A percentile compares a stretch with the other conserved stretches of the same genome.
phyloP scores from a whole-genome alignment of 1,140 invertebrate species.

The Vollenhovia emeryi region DNA sequence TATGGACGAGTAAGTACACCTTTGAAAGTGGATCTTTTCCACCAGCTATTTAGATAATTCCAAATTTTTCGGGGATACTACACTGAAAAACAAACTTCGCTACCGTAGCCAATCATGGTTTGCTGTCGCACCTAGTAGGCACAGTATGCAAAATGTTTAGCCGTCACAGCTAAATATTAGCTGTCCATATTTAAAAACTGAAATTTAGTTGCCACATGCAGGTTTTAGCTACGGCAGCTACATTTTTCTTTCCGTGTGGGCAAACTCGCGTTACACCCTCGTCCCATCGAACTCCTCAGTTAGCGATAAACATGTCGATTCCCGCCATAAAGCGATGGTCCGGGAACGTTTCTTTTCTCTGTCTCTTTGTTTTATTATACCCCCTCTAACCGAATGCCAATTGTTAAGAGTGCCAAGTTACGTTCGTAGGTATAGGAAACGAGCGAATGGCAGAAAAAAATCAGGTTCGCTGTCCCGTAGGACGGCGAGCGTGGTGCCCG shows the following conservation, averaged over 20 bases:
- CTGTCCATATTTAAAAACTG: no score
- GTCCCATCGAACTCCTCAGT: constrained; percentile 2
- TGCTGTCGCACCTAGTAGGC: no score
- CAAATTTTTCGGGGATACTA: not conserved
- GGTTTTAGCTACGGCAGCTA: no score
- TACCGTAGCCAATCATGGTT: no score
- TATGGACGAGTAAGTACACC: not conserved
- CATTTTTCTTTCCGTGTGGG: no score
- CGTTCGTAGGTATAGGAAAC: constrained; percentile 82
- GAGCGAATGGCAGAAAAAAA: constrained; percentile 84
- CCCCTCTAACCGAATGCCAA: not conserved
- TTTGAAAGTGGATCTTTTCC: not conserved
- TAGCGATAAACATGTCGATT: not conserved
- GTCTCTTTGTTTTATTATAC: not conserved
- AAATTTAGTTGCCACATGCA: no score
- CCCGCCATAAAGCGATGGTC: not conserved
- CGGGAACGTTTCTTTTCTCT: not conserved
- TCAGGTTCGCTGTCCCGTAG: constrained; percentile 82
- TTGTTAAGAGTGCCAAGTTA: constrained; percentile 78
- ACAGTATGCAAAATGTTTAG: no score
- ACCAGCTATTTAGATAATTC: not conserved
- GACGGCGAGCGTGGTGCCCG: constrained; percentile 81
- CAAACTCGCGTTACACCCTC: not conserved
- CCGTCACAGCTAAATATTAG: no score
- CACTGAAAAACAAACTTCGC: no score